phyloP scores from a whole-genome alignment of 2,113 vertebrate genomes.

The Elaphurus davidianus region DNA sequence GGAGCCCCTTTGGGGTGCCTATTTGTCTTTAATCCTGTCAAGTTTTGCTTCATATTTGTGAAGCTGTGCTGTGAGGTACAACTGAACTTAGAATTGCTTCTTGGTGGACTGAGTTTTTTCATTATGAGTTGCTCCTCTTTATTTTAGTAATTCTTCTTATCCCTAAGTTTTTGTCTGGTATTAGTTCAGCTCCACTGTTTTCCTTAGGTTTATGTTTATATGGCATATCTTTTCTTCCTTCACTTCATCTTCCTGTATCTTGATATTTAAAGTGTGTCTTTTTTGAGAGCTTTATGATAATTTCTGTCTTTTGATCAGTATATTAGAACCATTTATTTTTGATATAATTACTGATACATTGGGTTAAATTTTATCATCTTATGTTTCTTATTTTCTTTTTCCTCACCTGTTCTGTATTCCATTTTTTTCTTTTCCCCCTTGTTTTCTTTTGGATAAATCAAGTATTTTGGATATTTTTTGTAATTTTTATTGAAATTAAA shows the following conservation, averaged over 20 bases:
- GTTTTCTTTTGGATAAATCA: constrained; percentile 5
- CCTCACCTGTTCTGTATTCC: neutral
- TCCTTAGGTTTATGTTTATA: neutral
- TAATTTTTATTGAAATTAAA: neutral
- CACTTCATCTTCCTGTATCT: neutral
- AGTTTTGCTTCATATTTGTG: constrained; percentile 5
- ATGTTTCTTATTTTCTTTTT: neutral
- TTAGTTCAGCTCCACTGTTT: neutral
- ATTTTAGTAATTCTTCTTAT: neutral
- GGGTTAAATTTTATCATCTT: neutral
- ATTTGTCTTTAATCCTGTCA: constrained; percentile 13
- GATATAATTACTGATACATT: neutral
- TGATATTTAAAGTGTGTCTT: neutral
- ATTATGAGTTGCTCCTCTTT: neutral
- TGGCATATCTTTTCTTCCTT: neutral
- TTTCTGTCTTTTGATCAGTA: neutral
- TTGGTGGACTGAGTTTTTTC: neutral
- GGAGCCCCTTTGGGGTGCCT: neutral
- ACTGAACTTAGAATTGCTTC: neutral
- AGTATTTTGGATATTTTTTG: neutral
- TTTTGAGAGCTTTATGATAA: constrained; percentile 11
- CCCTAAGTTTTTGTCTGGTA: neutral
- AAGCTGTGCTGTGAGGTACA: neutral
- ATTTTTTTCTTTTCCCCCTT: neutral
- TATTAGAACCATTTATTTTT: neutral